Conservation (phyloP, 2,888 invertebrate genomes). For the Axea sp. region DNA sequence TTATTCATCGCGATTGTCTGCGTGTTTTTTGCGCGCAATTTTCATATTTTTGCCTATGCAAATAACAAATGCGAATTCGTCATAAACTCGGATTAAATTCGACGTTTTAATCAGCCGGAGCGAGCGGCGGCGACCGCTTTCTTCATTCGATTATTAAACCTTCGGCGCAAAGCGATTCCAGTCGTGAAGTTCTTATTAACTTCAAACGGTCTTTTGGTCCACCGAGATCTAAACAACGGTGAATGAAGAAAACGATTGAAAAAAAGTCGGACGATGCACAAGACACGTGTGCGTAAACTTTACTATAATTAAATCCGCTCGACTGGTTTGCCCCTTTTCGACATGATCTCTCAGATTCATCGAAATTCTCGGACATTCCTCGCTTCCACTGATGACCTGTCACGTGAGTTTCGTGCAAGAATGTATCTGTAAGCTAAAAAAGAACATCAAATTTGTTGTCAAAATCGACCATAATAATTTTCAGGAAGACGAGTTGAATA, state of each 20-base stretch:
- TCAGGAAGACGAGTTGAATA: neutral
- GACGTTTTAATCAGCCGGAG: constrained; percentile 35
- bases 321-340: constrained; percentile 41
- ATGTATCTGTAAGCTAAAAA: constrained; percentile 34
- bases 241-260: constrained; percentile 24
- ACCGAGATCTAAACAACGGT: constrained; percentile 44
- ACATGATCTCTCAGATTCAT: constrained; percentile 53
- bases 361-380: constrained; percentile 59
- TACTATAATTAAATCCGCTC: constrained; percentile 58
- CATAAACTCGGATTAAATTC: constrained; percentile 52
- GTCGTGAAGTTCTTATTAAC: constrained; percentile 38
- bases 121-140: neutral
- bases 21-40: constrained; percentile 24
- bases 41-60: constrained; percentile 16
- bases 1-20: constrained; percentile 47
- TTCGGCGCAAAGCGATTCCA: constrained; percentile 16
- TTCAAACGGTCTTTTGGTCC: constrained; percentile 18
- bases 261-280: constrained; percentile 29
- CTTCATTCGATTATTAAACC: constrained; percentile 1
- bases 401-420: constrained; percentile 52
- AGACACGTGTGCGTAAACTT: constrained; percentile 27
- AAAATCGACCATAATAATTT: constrained; percentile 9
- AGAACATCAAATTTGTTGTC: constrained; percentile 13
- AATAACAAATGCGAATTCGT: constrained; percentile 29
- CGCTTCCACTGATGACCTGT: constrained; percentile 56